These are phyloP conservation scores for Stenchaetothrips biformis DNA, from an alignment of 2,888 invertebrate species.

Conservation along the genomic window DNA sequence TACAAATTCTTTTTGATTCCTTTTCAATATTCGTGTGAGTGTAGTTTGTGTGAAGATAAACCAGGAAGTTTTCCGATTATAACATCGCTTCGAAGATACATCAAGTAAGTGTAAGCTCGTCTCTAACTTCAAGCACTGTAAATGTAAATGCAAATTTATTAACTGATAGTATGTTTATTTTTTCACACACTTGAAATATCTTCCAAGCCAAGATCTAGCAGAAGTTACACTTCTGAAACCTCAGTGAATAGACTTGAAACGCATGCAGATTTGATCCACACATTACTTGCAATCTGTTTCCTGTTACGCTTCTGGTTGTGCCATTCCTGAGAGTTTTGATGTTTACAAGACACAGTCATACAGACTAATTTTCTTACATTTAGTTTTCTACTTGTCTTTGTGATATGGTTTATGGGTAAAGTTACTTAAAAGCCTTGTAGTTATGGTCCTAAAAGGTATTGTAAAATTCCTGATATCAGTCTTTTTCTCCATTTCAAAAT, in stretches of 20 bases:
- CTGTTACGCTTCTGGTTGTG: slow-evolving; percentile 2
- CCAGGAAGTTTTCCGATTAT: not conserved
- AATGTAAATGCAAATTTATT: not conserved
- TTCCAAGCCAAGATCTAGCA: not conserved
- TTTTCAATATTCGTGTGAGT: not conserved
- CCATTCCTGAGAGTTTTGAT: slow-evolving; percentile 6
- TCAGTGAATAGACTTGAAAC: not conserved
- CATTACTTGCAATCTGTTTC: not conserved
- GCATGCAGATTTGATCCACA: not conserved
- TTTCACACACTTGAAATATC: not conserved
- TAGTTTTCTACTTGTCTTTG: not conserved
- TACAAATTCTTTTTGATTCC: not conserved
- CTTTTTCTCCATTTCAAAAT: not conserved
- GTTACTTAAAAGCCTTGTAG: no score
- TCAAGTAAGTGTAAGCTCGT: slow-evolving; percentile 1
- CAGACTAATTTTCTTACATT: not conserved
- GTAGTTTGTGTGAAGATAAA: slow-evolving; percentile 4
- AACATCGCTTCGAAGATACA: not conserved
- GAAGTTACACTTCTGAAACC: not conserved
- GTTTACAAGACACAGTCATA: not conserved
- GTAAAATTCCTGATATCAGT: no score
- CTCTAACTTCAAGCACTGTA: not conserved
- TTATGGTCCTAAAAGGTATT: no score
- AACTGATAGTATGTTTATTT: not conserved
- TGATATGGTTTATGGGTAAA: no score